Evolutionary conservation across 1,140 invertebrate genomes (phyloP).

Genomic region (Penaeus vannamei): DNA sequence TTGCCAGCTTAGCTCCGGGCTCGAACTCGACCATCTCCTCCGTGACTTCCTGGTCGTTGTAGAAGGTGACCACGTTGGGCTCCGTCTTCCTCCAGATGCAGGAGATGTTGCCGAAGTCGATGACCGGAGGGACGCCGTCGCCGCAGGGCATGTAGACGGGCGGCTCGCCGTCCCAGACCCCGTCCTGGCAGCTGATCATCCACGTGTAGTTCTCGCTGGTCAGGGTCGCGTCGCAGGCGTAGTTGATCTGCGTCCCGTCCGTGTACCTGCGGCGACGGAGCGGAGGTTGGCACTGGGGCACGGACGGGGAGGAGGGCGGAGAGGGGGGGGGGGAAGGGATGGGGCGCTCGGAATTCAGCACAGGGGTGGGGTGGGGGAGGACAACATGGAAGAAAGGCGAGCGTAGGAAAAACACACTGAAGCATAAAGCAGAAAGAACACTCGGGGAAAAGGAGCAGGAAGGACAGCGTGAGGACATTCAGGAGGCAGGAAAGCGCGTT

Average conservation of each 20-base stretch:
- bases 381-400: not conserved
- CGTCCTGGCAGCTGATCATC: constrained; percentile 87
- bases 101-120: constrained; percentile 76
- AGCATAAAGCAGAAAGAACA: not conserved
- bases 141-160: constrained; percentile 63
- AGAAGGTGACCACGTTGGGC: constrained; percentile 84
- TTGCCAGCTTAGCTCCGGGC: constrained; percentile 81
- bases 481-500: not conserved
- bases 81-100: constrained; percentile 84
- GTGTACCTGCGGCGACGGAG: constrained; percentile 75
- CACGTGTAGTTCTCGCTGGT: constrained; percentile 82
- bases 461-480: not conserved
- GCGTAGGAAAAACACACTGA: not conserved
- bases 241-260: constrained; percentile 85
- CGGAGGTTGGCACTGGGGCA: not conserved
- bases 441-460: not conserved
- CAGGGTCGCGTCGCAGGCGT: constrained; percentile 83
- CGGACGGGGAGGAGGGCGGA: not conserved
- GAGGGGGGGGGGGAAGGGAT: not conserved
- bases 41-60: constrained; percentile 82
- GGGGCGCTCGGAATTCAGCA: not conserved
- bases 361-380: too few species aligned
- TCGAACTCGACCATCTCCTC: constrained; percentile 84
- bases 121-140: constrained; percentile 70
- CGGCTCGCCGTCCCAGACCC: constrained; percentile 79